phyloP scores from a whole-genome alignment of 2,797 vertebrate species.

The Tragelaphus eurycerus region DNA sequence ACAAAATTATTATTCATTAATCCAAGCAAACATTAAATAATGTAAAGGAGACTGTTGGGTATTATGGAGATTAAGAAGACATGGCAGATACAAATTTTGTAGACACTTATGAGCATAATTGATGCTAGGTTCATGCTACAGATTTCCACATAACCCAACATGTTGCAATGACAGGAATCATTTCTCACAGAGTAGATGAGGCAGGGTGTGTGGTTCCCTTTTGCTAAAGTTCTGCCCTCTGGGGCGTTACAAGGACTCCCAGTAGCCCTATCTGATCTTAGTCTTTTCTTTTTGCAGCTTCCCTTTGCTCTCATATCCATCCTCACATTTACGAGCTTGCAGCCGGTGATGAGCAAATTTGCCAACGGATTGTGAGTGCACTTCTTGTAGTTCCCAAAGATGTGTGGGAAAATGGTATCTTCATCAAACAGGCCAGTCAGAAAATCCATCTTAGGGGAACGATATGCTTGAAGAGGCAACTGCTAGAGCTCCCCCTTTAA shows the following conservation, averaged over 20 bases:
- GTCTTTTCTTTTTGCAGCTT: conserved; percentile 84
- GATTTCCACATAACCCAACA: not conserved
- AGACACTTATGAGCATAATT: not conserved
- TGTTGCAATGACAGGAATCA: not conserved
- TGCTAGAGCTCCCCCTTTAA: not conserved
- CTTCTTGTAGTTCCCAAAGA: not conserved
- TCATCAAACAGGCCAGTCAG: not conserved
- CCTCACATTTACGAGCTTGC: conserved; percentile 93
- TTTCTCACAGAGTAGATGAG: not conserved
- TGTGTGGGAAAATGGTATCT: not conserved
- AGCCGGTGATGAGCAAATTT: conserved; percentile 92
- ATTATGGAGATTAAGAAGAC: not conserved
- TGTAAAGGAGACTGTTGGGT: not conserved
- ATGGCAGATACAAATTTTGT: not conserved
- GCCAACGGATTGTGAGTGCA: conserved; percentile 92
- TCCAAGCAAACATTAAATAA: not conserved
- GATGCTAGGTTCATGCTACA: not conserved
- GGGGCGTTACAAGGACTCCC: not conserved
- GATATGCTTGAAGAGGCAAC: not conserved
- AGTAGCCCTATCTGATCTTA: no score
- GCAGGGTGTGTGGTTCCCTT: not conserved
- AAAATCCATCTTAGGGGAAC: not conserved
- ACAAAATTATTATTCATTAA: conserved; percentile 2
- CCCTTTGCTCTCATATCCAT: conserved; percentile 96
- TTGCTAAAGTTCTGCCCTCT: not conserved